Conservation (phyloP, 30 jellyfish, hydroid and myxozoan species). For the Turritopsis dohrnii region DNA sequence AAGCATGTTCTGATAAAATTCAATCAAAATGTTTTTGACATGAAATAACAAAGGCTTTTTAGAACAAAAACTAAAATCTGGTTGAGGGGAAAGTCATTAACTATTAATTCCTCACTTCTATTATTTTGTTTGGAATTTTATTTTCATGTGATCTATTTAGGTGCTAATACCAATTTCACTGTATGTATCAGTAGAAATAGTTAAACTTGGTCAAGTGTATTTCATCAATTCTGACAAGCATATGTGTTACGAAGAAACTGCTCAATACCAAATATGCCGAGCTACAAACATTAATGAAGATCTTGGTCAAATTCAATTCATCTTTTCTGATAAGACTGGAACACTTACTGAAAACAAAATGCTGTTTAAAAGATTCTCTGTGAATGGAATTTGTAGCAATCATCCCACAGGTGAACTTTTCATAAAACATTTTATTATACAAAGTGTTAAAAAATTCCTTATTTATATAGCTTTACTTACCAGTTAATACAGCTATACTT, state of each 20-base stretch:
- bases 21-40: too few relatives aligned
- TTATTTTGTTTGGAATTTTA: neutral
- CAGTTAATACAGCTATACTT: too few relatives aligned
- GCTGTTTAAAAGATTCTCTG: slow-evolving; percentile 76
- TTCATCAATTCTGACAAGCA: slow-evolving; percentile 84
- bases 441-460: too few relatives aligned
- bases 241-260: slow-evolving; percentile 59
- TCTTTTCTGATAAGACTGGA: slow-evolving; percentile 93
- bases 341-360: slow-evolving; percentile 89
- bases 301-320: slow-evolving; percentile 91
- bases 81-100: neutral
- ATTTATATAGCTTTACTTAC: too few relatives aligned
- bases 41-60: too few relatives aligned
- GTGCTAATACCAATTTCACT: slow-evolving; percentile 89
- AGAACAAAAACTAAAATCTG: neutral
- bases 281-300: slow-evolving; percentile 95
- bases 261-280: slow-evolving; percentile 66
- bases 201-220: slow-evolving; percentile 91
- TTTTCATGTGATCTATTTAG: slow-evolving; percentile 22
- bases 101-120: neutral
- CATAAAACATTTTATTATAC: too few relatives aligned
- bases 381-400: slow-evolving; percentile 40
- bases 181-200: slow-evolving; percentile 94
- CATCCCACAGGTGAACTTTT: slow-evolving; percentile 16
- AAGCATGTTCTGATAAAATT: too few relatives aligned